Conservation (phyloP, 1,140 invertebrate genomes). For the Caenorhabditis inopinata region DNA sequence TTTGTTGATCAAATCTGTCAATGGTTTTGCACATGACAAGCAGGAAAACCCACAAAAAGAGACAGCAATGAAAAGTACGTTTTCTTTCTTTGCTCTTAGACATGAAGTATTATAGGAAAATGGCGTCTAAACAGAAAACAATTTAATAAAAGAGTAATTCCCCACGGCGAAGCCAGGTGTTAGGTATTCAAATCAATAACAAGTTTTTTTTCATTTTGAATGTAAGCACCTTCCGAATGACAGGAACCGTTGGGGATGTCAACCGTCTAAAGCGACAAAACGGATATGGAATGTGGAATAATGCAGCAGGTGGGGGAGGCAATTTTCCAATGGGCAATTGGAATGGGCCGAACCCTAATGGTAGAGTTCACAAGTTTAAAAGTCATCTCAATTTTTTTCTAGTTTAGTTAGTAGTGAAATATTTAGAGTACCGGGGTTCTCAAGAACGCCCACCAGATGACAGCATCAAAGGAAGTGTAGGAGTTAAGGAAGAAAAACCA, state of each 20-base stretch:
- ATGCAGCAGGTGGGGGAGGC: not conserved
- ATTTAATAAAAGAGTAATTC: not conserved
- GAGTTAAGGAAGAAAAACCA: not conserved
- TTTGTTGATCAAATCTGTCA: not conserved
- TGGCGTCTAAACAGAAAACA: not conserved
- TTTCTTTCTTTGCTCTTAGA: too few species aligned
- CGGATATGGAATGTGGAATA: slow-evolving; percentile 20
- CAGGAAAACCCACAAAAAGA: not conserved
- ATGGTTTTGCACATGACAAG: not conserved
- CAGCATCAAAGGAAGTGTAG: not conserved
- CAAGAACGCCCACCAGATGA: not conserved
- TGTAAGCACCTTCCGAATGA: too few species aligned
- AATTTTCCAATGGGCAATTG: slow-evolving; percentile 9
- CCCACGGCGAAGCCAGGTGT: too few species aligned
- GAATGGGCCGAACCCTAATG: slow-evolving; percentile 20
- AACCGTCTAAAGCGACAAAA: not conserved
- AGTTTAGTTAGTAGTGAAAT: too few species aligned
- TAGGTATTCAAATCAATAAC: too few species aligned
- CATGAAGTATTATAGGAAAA: too few species aligned
- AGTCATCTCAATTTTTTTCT: not conserved
- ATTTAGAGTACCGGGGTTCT: not conserved
- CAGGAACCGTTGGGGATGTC: not conserved
- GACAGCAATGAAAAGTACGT: not conserved
- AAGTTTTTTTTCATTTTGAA: too few species aligned
- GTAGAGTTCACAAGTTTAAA: not conserved